Evolutionary conservation across 2,113 vertebrate species (phyloP), one percentile per base, ranked within the genome.

Genomic region (Phasianus colchicus): DNA sequence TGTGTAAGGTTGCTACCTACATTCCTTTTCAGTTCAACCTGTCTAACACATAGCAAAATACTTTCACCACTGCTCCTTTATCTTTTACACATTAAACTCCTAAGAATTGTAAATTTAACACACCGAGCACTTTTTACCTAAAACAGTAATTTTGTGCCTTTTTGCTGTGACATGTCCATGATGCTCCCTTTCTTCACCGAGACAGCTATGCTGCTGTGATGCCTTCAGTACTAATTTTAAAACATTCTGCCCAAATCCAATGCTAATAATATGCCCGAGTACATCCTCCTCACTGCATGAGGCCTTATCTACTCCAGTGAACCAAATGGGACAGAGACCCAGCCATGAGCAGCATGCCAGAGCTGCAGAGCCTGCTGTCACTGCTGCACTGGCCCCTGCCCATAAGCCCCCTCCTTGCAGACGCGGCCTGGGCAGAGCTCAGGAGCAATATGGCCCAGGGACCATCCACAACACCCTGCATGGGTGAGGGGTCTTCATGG

Each of bases 381-480:
- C 14, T 36, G 34, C 18, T 75, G 57, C 3, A 2, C 2, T 10
- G 29, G 27, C 7, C 21, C 15, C 40, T 66, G 32, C 13, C 60
- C 22, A 10, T 1, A 3, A 77, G 13, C 11, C 47, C 6, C 3
- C 17, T 58, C 45, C 81, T 48, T 1, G 1, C 21, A 0, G 1
- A 58, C 43, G 48, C 20, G 0, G 0, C 45, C 17, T 78, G 25
- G 15, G 11, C 43, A 83, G 22, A 11, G 52, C 29, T 55, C 27
- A 38, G 27, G 34, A 32, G 29, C 57, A 74, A 24, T 20, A 36
- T 0, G 3, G 65, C 43, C 6, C 2, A 1, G 27, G 42, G 27
- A 45, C 29, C 34, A 20, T 48, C 5, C 32, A 57, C 45, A 55
- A 1, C 0, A 40, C 29, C 5, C 61, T 34, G 48, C 24, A 24